A percentile compares a stretch with the other conserved stretches of the same genome.
Evolutionary conservation across 2,113 vertebrate species (phyloP).

Genomic region (Apteryx mantelli): DNA sequence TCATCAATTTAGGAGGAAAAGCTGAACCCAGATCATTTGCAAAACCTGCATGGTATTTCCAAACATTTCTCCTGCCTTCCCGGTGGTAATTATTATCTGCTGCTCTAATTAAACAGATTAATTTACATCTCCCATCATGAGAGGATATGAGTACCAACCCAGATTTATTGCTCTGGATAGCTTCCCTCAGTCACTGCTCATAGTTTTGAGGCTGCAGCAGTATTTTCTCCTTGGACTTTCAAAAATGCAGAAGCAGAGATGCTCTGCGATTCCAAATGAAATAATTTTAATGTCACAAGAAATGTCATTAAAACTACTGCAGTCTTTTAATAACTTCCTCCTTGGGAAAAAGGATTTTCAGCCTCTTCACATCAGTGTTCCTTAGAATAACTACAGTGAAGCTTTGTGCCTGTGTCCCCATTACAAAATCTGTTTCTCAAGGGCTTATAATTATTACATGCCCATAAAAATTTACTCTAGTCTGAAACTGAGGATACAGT

Average conservation of each 20-base stretch:
- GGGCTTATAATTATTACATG: constrained; percentile 62
- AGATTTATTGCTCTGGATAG: constrained; percentile 5
- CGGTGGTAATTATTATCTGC: constrained; percentile 13
- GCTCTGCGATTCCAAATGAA: constrained; percentile 21
- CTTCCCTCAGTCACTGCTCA: neutral
- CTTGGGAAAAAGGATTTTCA: constrained; percentile 58
- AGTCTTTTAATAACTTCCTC: constrained; percentile 58
- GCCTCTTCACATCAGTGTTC: neutral
- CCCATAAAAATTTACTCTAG: constrained; percentile 59
- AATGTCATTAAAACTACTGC: constrained; percentile 59
- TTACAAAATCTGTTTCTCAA: constrained; percentile 28
- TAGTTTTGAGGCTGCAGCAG: neutral
- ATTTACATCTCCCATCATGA: constrained; percentile 21
- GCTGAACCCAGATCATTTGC: neutral
- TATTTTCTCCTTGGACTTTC: neutral
- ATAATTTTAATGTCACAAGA: constrained; percentile 48
- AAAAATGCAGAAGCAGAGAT: constrained; percentile 7
- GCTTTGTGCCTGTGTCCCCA: neutral
- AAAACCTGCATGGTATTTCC: constrained; percentile 7
- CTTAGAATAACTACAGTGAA: neutral
- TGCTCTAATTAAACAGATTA: constrained; percentile 47
- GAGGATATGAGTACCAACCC: neutral
- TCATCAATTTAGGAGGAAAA: constrained; percentile 17
- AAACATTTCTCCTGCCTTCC: constrained; percentile 6
- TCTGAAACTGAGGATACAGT: constrained; percentile 36